phyloP scores from a whole-genome alignment of 2,888 invertebrate species.

The Limnephilus auricula region DNA sequence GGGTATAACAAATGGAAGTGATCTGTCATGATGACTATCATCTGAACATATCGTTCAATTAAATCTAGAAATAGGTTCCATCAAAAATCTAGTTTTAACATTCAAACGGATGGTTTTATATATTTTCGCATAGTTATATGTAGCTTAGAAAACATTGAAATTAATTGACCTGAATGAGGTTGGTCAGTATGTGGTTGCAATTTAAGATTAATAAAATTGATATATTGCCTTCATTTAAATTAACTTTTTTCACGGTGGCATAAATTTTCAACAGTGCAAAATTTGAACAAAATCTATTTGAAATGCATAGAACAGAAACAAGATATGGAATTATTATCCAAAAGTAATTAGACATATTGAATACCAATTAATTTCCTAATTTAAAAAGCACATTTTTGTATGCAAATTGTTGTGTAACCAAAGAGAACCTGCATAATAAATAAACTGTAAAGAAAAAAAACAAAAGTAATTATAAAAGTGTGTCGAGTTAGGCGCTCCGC shows the following conservation, averaged over 20 bases:
- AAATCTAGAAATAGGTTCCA: neutral
- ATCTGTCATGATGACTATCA: neutral
- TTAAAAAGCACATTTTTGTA: neutral
- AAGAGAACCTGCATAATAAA: neutral
- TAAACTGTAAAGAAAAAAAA: neutral
- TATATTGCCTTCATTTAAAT: neutral
- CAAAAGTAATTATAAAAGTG: neutral
- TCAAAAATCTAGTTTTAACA: neutral
- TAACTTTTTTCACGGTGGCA: neutral
- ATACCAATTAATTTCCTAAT: neutral
- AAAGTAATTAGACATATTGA: neutral
- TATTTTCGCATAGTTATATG: neutral
- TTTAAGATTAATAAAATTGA: neutral
- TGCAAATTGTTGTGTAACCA: neutral
- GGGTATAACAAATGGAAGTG: conserved; percentile 2
- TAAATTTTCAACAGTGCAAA: neutral
- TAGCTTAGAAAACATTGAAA: neutral
- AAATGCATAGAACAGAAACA: neutral
- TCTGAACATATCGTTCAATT: neutral
- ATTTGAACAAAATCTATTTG: neutral
- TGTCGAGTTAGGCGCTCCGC: no score
- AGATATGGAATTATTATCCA: neutral
- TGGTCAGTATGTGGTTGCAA: neutral
- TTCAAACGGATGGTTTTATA: neutral
- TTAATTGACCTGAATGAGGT: neutral